A percentile compares a stretch with the other conserved stretches of the same genome.
These are phyloP conservation scores for Coracias cyanogaster DNA, from an alignment of 2,797 vertebrate species.

Conservation along the genomic window DNA sequence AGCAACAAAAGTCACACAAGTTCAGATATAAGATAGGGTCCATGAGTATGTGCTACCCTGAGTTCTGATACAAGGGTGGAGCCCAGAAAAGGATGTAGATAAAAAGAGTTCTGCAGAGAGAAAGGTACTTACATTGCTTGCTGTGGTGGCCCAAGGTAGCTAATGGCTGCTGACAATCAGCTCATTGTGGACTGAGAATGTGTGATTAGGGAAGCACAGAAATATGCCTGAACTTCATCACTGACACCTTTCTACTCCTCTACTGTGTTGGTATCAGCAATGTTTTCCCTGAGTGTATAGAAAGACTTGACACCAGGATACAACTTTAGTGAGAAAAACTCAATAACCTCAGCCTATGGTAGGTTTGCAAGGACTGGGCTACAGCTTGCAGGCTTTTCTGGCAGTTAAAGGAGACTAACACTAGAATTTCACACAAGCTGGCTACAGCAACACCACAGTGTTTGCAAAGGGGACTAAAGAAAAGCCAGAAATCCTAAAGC, in stretches of 20 bases:
- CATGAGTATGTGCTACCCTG: neutral
- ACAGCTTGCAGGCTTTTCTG: neutral
- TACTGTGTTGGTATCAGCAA: neutral
- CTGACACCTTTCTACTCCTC: neutral
- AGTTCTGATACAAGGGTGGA: neutral
- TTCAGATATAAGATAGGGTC: neutral
- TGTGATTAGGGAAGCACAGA: neutral
- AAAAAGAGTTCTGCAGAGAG: neutral
- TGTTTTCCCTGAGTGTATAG: neutral
- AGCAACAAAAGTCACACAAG: neutral
- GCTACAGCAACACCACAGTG: neutral
- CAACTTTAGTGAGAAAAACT: neutral
- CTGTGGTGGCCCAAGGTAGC: neutral
- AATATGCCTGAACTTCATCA: neutral
- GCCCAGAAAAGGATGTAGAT: neutral
- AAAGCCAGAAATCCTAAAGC: neutral
- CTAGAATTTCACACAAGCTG: neutral
- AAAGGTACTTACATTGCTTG: fast-evolving
- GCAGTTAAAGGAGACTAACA: neutral
- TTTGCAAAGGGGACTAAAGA: neutral
- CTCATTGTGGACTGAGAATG: fast-evolving
- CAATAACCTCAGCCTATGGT: neutral
- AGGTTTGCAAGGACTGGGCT: neutral
- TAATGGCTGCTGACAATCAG: neutral
- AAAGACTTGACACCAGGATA: neutral